Evolutionary conservation across 37 sponge, comb jelly and placozoan genomes (phyloP).

Genomic region (Haliclona indistincta): DNA sequence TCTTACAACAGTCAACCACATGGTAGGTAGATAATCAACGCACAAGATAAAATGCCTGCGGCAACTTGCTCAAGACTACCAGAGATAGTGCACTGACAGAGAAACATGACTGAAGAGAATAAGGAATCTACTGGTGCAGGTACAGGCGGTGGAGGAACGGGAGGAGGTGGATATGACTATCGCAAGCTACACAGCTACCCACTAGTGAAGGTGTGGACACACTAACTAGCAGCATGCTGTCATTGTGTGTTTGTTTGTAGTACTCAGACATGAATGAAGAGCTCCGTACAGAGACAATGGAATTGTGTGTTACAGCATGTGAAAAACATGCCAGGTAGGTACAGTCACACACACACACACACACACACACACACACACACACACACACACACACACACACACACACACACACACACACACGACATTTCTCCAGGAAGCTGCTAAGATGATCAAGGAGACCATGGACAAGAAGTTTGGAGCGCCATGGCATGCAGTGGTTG

Average conservation of each 20-base stretch:
- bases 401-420: too few species aligned
- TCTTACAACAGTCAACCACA: too few species aligned
- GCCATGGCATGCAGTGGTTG: slow-evolving; percentile 97
- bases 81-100: too few species aligned
- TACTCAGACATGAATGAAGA: slow-evolving; percentile 99
- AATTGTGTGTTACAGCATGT: slow-evolving; percentile 98
- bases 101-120: too few species aligned
- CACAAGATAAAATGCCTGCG: too few species aligned
- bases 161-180: slow-evolving; percentile 68
- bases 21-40: too few species aligned
- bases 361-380: too few species aligned
- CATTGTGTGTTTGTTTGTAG: slow-evolving; percentile 43
- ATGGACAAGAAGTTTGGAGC: slow-evolving; percentile 99
- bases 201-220: slow-evolving; percentile 81
- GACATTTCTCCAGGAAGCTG: slow-evolving; percentile 76
- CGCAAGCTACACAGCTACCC: slow-evolving; percentile 88
- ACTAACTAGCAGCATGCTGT: slow-evolving; percentile 7
- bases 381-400: too few species aligned
- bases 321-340: slow-evolving; percentile 92
- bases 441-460: slow-evolving; percentile 98
- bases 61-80: too few species aligned
- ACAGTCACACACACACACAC: too few species aligned
- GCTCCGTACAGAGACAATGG: slow-evolving; percentile 97
- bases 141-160: slow-evolving; percentile 26
- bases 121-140: slow-evolving; percentile 13